These are phyloP conservation scores for Mythimna ferrago DNA, from an alignment of 2,888 invertebrate genomes.

Conservation along the genomic window DNA sequence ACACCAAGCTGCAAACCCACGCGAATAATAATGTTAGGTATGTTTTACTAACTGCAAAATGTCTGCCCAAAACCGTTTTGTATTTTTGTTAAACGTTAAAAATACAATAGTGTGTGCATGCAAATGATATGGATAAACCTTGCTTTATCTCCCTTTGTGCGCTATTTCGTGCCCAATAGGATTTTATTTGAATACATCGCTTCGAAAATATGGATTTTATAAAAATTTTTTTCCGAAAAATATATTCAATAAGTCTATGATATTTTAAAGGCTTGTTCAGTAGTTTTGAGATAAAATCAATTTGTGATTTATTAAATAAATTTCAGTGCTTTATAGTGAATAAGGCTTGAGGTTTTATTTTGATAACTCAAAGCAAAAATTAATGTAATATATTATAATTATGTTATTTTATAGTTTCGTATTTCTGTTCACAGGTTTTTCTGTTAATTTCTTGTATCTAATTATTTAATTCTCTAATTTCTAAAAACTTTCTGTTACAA, in stretches of 20 bases:
- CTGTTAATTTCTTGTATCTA: neutral
- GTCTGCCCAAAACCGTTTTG: neutral
- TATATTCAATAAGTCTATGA: conserved; percentile 1
- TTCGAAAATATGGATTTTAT: conserved; percentile 5
- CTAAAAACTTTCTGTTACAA: neutral
- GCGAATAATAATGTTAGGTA: neutral
- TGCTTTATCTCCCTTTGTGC: conserved; percentile 42
- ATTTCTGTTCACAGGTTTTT: neutral
- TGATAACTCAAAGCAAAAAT: too few relatives aligned
- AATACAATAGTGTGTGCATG: conserved; percentile 27
- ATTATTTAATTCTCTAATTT: neutral
- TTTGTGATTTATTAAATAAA: neutral
- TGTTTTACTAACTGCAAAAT: conserved; percentile 10
- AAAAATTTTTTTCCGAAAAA: conserved; percentile 2
- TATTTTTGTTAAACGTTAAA: conserved; percentile 16
- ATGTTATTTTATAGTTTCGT: neutral
- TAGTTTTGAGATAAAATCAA: neutral
- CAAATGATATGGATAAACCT: conserved; percentile 27
- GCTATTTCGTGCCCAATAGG: conserved; percentile 13
- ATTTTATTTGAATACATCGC: conserved; percentile 32
- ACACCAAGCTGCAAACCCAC: neutral
- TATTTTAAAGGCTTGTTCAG: neutral
- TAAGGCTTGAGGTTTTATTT: neutral
- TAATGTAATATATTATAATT: neutral
- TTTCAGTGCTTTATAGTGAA: neutral